Base-by-base conservation (phyloP, 2,888 invertebrate species). In the Stegana nigrithorax region DNA sequence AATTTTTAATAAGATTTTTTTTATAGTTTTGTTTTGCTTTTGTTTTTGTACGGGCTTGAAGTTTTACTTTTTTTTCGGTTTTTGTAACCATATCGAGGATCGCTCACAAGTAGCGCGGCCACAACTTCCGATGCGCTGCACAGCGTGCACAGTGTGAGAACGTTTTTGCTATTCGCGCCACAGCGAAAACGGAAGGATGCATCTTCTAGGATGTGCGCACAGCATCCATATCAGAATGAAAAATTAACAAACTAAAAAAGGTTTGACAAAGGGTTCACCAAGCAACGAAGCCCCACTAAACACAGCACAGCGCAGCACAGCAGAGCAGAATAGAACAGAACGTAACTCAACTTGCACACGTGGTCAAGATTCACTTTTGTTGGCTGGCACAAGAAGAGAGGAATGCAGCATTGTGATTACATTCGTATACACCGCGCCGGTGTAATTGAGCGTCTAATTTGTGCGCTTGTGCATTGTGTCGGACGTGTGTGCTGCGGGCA, bases 91-190 rank as follows among this genome's bases (percentile, higher is more conserved):
- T 57, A n/a, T 67, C 21, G 53, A 55, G 36, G 36, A 55, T 55
- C 32, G 32, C 47, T 8, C 21, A 47, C 25, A 12, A 55, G 66
- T 32, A 45, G 29, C 69, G 60, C 67, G 70, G 64, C 67, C 64
- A 64, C 73, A 65, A 78, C 76, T 80, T 76, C 76, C 76, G 76
- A 76, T 76, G 68, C 70, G 47, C 58, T 59, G 47, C 72, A 68
- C 80, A 78, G 81, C 78, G 68, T 73, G 76, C 71, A 80, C 82
- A 82, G 82, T 82, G 82, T 82, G 82, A 82, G 82, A 82, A 82
- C 82, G 83, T 83, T 83, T n/a, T 83, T 83, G 74, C 69, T 67
- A 72, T 45, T 4, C 19, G 17, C 36, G 14, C 36, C 32, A 55
- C 53, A 21, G 50, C 50, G 50, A 6, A 26, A 50, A 26, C 12